These are phyloP conservation scores for Drosophila kurseongensis DNA, from an alignment of 1,140 invertebrate genomes.

Conservation along the genomic window DNA sequence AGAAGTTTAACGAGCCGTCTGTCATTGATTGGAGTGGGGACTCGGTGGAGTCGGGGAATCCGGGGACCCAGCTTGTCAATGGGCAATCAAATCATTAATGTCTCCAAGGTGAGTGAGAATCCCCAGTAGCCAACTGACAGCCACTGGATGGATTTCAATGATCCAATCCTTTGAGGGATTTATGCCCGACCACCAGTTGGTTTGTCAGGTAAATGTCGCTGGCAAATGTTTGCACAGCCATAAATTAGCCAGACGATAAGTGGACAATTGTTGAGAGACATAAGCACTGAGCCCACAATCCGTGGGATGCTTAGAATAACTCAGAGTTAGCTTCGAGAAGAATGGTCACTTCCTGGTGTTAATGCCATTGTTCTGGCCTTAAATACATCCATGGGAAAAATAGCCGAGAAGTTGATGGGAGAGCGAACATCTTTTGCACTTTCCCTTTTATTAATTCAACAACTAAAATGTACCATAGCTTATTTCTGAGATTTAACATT, in stretches of 20 bases:
- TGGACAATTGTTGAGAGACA: conserved; percentile 61
- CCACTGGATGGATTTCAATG: conserved; percentile 29
- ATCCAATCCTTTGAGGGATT: conserved; percentile 46
- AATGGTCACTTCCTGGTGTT: conserved; percentile 35
- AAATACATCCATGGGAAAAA: conserved; percentile 12
- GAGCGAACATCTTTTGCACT: not conserved
- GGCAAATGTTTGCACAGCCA: conserved; percentile 40
- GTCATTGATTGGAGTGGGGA: conserved; percentile 57
- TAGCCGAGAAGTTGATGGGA: not conserved
- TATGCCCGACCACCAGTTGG: conserved; percentile 33
- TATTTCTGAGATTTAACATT: too few relatives aligned
- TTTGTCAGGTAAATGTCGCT: conserved; percentile 38
- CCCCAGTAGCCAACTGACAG: conserved; percentile 44
- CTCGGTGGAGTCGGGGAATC: conserved; percentile 25
- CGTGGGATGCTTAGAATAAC: conserved; percentile 40
- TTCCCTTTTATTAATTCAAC: not conserved
- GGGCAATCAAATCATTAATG: conserved; percentile 51
- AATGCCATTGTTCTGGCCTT: conserved; percentile 13
- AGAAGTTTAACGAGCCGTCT: conserved; percentile 65
- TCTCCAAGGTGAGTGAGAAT: conserved; percentile 44
- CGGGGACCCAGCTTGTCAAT: conserved; percentile 38
- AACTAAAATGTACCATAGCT: too few relatives aligned
- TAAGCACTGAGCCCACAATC: conserved; percentile 31
- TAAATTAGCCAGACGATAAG: conserved; percentile 65
- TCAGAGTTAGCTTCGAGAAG: conserved; percentile 15